Conservation (phyloP, 2,797 vertebrate genomes). For the Ptychobarbus kaznakovi region DNA sequence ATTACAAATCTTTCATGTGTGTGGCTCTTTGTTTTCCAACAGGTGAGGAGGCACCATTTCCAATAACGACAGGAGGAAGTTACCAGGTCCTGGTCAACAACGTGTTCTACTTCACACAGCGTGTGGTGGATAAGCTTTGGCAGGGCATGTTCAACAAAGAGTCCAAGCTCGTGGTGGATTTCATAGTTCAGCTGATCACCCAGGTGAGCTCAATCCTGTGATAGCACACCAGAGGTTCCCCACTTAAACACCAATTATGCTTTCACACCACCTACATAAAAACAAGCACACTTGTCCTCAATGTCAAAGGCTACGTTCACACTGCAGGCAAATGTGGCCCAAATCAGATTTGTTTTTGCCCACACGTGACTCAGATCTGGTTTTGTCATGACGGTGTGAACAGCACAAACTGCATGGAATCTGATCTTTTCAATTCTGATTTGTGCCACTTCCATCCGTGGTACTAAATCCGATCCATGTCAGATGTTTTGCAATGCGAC, state of each 20-base stretch:
- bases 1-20: background rate
- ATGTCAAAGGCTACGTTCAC: background rate
- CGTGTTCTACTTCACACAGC: conserved; percentile 97
- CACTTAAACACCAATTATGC: background rate
- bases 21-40: conserved; percentile 27
- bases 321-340: too few species aligned
- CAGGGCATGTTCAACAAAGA: conserved; percentile 99
- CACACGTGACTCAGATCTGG: too few species aligned
- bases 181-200: conserved; percentile 96
- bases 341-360: too few species aligned
- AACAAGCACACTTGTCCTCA: background rate
- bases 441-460: too few species aligned
- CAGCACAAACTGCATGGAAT: too few species aligned
- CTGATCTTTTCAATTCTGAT: too few species aligned
- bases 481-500: too few species aligned
- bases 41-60: conserved; percentile 97
- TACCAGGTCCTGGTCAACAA: conserved; percentile 98
- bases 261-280: background rate
- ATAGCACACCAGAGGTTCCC: background rate
- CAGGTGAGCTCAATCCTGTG: conserved; percentile 80
- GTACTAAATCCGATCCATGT: too few species aligned
- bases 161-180: conserved; percentile 97
- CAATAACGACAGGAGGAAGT: conserved; percentile 93
- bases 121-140: conserved; percentile 99
- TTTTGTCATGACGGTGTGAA: too few species aligned